Evolutionary conservation across 2,113 vertebrate genomes (phyloP).

Genomic region (Okapia johnstoni): DNA sequence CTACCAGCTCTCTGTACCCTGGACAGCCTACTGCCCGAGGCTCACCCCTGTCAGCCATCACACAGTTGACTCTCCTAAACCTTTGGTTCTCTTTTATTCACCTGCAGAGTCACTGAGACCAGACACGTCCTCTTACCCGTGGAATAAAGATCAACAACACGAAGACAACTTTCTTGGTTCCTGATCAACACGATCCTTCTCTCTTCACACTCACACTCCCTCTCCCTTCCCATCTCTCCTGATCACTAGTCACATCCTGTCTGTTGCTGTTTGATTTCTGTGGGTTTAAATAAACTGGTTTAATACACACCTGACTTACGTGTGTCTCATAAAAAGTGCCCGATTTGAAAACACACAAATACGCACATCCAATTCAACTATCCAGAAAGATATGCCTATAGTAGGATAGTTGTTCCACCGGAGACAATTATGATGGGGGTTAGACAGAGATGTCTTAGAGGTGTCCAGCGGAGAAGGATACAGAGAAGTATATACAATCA

Average conservation of each 20-base stretch:
- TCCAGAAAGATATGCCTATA: neutral
- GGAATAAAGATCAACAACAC: neutral
- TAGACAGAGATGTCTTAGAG: neutral
- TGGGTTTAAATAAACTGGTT: neutral
- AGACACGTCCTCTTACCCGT: rapidly evolving
- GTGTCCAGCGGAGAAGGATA: neutral
- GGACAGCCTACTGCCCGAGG: neutral
- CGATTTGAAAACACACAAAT: no score
- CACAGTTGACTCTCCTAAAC: neutral
- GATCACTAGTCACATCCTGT: neutral
- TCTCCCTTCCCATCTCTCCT: rapidly evolving
- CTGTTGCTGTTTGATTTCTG: neutral
- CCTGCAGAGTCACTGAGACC: neutral
- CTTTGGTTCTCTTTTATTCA: neutral
- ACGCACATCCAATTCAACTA: neutral
- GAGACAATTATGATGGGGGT: neutral
- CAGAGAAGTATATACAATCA: neutral
- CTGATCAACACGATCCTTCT: neutral
- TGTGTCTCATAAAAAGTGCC: neutral
- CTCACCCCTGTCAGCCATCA: neutral
- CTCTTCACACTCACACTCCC: neutral
- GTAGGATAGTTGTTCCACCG: rapidly evolving
- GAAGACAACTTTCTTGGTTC: rapidly evolving
- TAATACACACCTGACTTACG: rapidly evolving
- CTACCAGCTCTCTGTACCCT: neutral